Evolutionary conservation across 2,888 invertebrate species (phyloP).

Genomic region (Zele albiditarsus): DNA sequence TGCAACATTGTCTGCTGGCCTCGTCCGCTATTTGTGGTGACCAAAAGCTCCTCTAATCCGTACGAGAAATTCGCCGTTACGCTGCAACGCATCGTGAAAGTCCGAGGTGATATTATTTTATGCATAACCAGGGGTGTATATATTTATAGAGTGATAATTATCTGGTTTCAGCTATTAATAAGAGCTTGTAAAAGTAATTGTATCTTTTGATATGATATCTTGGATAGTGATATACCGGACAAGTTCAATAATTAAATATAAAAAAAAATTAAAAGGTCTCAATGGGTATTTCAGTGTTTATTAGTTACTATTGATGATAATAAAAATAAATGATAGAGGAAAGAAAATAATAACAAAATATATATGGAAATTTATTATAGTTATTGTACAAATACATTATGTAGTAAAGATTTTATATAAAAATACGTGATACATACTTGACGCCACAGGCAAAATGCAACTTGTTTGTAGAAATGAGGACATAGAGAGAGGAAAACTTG

Average conservation of each 20-base stretch:
- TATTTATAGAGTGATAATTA: too few relatives aligned
- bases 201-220: too few relatives aligned
- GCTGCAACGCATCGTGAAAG: slow-evolving; percentile 4
- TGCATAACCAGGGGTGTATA: neutral
- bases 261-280: too few relatives aligned
- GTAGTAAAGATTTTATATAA: neutral
- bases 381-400: neutral
- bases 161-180: too few relatives aligned
- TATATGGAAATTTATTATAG: neutral
- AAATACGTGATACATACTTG: neutral
- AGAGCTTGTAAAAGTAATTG: too few relatives aligned
- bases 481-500: neutral
- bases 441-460: neutral
- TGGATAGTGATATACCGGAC: too few relatives aligned
- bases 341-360: too few relatives aligned
- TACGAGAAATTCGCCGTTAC: slow-evolving; percentile 19
- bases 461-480: neutral
- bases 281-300: too few relatives aligned
- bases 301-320: too few relatives aligned
- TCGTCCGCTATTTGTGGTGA: neutral
- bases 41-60: slow-evolving; percentile 30
- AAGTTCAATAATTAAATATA: too few relatives aligned
- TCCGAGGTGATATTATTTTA: slow-evolving; percentile 4
- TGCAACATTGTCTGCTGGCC: slow-evolving; percentile 6
- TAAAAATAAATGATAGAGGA: too few relatives aligned